Evolutionary conservation across 1,140 invertebrate genomes (phyloP).

Genomic region (Rhyacophila brunnea): DNA sequence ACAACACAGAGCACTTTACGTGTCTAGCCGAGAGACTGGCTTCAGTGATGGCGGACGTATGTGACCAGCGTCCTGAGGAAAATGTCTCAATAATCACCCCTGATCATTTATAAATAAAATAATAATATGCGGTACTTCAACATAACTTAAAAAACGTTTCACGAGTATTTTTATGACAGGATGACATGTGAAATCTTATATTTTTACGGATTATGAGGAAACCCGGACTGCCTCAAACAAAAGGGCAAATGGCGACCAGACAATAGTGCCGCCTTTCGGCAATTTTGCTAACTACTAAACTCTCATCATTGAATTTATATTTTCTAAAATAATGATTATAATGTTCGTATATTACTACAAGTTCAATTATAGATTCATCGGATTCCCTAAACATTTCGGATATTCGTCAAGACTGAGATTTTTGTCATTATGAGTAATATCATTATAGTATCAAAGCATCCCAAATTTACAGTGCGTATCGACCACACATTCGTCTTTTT

Average conservation of each 20-base stretch:
- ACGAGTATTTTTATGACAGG: slow-evolving; percentile 18
- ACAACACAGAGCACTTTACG: slow-evolving; percentile 31
- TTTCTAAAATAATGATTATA: too few relatives aligned
- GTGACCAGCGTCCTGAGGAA: slow-evolving; percentile 23
- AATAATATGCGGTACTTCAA: slow-evolving; percentile 5
- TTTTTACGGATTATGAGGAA: slow-evolving; percentile 24
- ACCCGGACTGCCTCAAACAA: slow-evolving; percentile 22
- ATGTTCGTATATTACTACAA: too few relatives aligned
- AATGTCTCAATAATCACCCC: slow-evolving; percentile 22
- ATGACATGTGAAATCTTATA: slow-evolving; percentile 20
- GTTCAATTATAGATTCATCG: too few relatives aligned
- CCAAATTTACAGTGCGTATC: neutral
- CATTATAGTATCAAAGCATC: too few relatives aligned
- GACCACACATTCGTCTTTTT: neutral
- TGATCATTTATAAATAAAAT: slow-evolving; percentile 11
- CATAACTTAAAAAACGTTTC: slow-evolving; percentile 20
- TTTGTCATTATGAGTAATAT: too few relatives aligned
- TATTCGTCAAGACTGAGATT: too few relatives aligned
- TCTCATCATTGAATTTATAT: neutral
- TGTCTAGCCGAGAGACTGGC: slow-evolving; percentile 29
- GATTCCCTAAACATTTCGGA: too few relatives aligned
- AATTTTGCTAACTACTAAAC: slow-evolving; percentile 14
- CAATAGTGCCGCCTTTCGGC: slow-evolving; percentile 24
- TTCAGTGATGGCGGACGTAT: slow-evolving; percentile 31
- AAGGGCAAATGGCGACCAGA: slow-evolving; percentile 30